A percentile compares a stretch with the other conserved stretches of the same genome.
phyloP scores from a whole-genome alignment of 1,140 invertebrate genomes.

The Phocides pigmalion region DNA sequence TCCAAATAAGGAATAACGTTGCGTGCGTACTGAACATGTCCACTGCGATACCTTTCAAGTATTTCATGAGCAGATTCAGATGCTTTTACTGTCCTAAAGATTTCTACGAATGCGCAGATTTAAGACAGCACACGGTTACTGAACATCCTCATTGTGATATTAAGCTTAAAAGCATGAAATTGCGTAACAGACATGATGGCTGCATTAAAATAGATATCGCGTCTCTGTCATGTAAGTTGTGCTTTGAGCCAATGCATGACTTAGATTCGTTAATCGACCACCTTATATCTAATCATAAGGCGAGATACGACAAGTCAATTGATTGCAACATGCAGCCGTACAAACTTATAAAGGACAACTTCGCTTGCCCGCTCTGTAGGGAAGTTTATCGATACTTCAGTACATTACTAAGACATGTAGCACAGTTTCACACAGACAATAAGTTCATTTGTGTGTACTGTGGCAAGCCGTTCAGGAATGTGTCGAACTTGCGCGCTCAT shows the following conservation, averaged over 20 bases:
- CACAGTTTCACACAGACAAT: slow-evolving; percentile 55
- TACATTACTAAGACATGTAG: slow-evolving; percentile 59
- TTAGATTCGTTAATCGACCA: slow-evolving; percentile 55
- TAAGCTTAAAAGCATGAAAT: slow-evolving; percentile 55
- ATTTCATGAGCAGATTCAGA: slow-evolving; percentile 61
- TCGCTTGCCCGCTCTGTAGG: slow-evolving; percentile 57
- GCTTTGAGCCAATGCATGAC: slow-evolving; percentile 46
- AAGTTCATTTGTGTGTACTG: slow-evolving; percentile 64
- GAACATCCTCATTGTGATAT: slow-evolving; percentile 63
- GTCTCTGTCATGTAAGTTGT: slow-evolving; percentile 62
- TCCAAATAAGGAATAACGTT: slow-evolving; percentile 60
- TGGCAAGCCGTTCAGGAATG: slow-evolving; percentile 57
- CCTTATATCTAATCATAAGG: slow-evolving; percentile 56
- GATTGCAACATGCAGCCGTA: slow-evolving; percentile 54
- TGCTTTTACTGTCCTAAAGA: slow-evolving; percentile 71
- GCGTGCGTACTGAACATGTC: slow-evolving; percentile 65
- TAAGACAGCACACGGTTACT: slow-evolving; percentile 53
- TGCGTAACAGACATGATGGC: slow-evolving; percentile 54
- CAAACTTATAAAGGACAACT: slow-evolving; percentile 60
- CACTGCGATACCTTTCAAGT: slow-evolving; percentile 66
- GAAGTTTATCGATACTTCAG: slow-evolving; percentile 60
- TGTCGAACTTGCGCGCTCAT: slow-evolving; percentile 59
- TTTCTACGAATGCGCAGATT: slow-evolving; percentile 51
- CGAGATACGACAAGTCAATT: slow-evolving; percentile 47
- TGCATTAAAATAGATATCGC: slow-evolving; percentile 64